Evolutionary conservation across 2,888 invertebrate species (phyloP), one percentile per base, ranked within the genome.

Genomic region (Nineta flava): DNA sequence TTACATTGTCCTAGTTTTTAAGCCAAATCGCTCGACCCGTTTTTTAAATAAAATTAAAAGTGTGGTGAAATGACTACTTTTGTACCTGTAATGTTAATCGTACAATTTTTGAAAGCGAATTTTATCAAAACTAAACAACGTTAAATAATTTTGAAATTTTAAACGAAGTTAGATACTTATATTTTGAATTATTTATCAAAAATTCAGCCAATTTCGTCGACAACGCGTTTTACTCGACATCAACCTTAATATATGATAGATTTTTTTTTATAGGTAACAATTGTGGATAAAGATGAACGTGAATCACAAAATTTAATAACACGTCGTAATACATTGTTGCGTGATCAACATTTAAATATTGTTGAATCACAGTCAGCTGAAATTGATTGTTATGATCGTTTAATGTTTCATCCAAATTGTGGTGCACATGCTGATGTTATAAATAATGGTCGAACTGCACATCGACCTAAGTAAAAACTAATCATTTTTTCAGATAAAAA

Each of bases 401-500:
- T 95, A 57, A 81, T 85, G 61, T 95, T 95, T 70, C 91, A 94
- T 75, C 76, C 84, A 50, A 82, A 84, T 62, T 94, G 94, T 71
- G 94, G 94, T 56, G 84, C 87, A 55, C 90, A 93, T 71, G 92
- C 91, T 57, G 85, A 88, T 62, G 90, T 94, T 55, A 87, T 91
- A 58, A 88, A 88, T 62, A 84, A 86, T 66, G 88, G 88, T 59
- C 77, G 87, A 62, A 92, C 93, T 56, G 93, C 93, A 54, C 83
- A 91, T 66, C 75, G 94, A 65, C 93, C 94, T 60, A 92, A 93
- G 88, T 90, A 69, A 74, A 75, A 70, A 15, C 38, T 31, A 41
- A 42, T 19, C 19, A 2, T 19, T 19, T 19, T 19, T 19, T 19
- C 19, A 4, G 19, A 19, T 19, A 5, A 4, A 19, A 19, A 19